These are phyloP conservation scores for Linurgus olivaceus DNA, from an alignment of 2,797 vertebrate genomes.

Conservation along the genomic window DNA sequence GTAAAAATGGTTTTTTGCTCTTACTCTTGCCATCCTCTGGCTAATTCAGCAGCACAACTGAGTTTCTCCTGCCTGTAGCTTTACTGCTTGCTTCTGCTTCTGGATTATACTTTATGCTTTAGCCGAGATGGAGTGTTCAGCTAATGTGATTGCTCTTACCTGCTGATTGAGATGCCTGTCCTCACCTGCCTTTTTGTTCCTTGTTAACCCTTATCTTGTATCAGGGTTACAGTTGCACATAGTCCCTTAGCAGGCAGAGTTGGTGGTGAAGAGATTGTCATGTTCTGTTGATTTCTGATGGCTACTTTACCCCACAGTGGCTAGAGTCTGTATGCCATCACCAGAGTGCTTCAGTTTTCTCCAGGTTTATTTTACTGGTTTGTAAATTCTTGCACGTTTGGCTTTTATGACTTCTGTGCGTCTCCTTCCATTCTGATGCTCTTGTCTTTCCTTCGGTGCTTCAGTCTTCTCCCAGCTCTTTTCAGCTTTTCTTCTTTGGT, in stretches of 20 bases:
- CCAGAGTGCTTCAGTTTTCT: neutral
- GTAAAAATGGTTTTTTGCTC: neutral
- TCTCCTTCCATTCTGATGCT: neutral
- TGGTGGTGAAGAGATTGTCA: neutral
- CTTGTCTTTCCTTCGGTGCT: neutral
- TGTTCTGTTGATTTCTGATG: neutral
- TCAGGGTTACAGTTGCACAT: neutral
- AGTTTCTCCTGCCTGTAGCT: neutral
- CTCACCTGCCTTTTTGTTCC: neutral
- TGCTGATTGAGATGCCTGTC: neutral
- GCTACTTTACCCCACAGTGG: neutral
- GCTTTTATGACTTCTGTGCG: neutral
- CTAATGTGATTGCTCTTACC: neutral
- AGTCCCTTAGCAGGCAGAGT: neutral
- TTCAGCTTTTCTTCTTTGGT: neutral
- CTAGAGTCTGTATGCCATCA: neutral
- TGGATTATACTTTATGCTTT: neutral
- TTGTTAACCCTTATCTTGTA: neutral
- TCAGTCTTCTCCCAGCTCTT: neutral
- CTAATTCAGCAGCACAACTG: neutral
- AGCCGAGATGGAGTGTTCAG: neutral
- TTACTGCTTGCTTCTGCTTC: neutral
- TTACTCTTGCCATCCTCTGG: neutral
- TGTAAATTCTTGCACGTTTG: neutral
- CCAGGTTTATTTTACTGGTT: neutral